Base-by-base conservation (phyloP, 2,113 vertebrate genomes). In the Chaetorhynchus papuensis region DNA sequence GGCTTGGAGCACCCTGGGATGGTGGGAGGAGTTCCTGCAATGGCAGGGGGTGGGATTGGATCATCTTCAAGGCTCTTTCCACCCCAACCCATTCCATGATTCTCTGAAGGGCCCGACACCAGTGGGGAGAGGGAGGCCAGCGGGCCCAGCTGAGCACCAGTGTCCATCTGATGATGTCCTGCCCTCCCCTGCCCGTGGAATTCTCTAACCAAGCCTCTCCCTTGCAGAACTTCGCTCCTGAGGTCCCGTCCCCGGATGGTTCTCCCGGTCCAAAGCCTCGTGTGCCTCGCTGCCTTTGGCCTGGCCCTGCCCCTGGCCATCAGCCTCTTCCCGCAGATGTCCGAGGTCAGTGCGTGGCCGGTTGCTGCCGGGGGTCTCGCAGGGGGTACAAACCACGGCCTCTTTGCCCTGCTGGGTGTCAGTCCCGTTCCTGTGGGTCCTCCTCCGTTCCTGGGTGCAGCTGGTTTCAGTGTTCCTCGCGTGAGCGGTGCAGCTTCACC, bases 261-360 rank as follows among this genome's bases (percentile, higher is more conserved):
- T 23, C 98, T 99, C 47, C 99, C 99, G 0, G 97, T 99, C 77
- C 99, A 99, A 97, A 98, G 98, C 94, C 97, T 99, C 50, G 99
- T 99, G 97, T 98, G 98, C 97, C 98, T 99, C 81, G 98, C 98
- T 50, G 98, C 99, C 87, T 99, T 99, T 3, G 97, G 98, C 87
- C 98, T 99, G 94, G 99, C 99, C 65, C 98, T 99, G 92, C 99
- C 99, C 0, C 97, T 99, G 92, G 99, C 99, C 98, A 99, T 99
- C 98, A 99, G 99, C 90, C 98, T 99, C 96, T 99, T 99, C 94
- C 99, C 99, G 0, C 99, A 99, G 98, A 99, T 99, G 98, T 99
- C 99, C 0, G 98, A 99, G 99, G 99, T 99, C 80, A 98, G 98
- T 98, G 60, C 3, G 0, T 3, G 28, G 12, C 42, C 19, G 30